These are phyloP conservation scores for Diorhabda sublineata DNA, from an alignment of 1,140 invertebrate species.

Conservation along the genomic window DNA sequence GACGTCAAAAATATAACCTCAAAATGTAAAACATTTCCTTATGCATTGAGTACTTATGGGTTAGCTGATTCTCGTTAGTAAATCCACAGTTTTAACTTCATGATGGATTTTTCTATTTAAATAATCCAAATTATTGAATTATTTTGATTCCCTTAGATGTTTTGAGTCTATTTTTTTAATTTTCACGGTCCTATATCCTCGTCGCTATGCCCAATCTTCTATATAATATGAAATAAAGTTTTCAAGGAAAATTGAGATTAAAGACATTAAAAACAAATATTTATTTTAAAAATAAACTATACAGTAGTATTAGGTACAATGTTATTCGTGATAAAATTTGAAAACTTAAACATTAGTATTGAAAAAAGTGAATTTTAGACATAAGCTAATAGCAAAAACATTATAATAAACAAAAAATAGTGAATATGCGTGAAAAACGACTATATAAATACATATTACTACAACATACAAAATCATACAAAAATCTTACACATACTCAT, in stretches of 20 bases:
- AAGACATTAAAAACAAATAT: constrained; percentile 17
- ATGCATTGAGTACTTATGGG: too few relatives aligned
- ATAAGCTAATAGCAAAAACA: neutral
- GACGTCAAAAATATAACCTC: too few relatives aligned
- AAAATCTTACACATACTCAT: neutral
- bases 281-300: constrained; percentile 26
- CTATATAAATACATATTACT: neutral
- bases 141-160: too few relatives aligned
- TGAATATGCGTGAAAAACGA: neutral
- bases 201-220: too few relatives aligned
- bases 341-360: constrained; percentile 26
- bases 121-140: too few relatives aligned
- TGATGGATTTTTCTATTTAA: too few relatives aligned
- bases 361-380: neutral
- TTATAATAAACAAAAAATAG: neutral
- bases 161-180: too few relatives aligned
- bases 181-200: too few relatives aligned
- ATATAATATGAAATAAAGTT: too few relatives aligned
- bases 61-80: too few relatives aligned
- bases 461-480: neutral
- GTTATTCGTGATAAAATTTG: constrained; percentile 28
- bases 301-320: constrained; percentile 26
- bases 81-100: too few relatives aligned
- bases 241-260: neutral
- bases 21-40: too few relatives aligned